Percentiles rank a stretch among this genome's conserved stretches.
These are phyloP conservation scores for Megalopta genalis DNA, from an alignment of 1,140 invertebrate genomes.

Conservation along the genomic window DNA sequence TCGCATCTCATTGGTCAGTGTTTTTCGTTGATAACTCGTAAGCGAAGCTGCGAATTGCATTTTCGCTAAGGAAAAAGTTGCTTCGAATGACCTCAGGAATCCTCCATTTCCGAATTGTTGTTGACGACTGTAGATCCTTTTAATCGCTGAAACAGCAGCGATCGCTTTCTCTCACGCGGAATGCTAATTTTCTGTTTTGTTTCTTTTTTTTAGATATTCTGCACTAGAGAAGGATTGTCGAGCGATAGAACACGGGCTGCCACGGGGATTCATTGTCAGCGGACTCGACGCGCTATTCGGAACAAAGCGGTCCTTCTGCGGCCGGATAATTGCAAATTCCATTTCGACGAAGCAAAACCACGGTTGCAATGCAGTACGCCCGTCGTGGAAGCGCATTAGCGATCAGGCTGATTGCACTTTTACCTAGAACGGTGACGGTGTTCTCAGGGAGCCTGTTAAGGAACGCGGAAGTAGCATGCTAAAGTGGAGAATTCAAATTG, in stretches of 20 bases:
- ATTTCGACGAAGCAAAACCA: slow-evolving; percentile 57
- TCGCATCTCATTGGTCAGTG: too few species aligned
- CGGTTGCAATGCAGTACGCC: slow-evolving; percentile 35
- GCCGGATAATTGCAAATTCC: slow-evolving; percentile 65
- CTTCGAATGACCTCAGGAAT: too few species aligned
- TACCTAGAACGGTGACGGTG: slow-evolving; percentile 26
- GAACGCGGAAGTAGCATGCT: slow-evolving; percentile 30
- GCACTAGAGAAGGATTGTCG: not conserved
- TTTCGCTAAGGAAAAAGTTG: too few species aligned
- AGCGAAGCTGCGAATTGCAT: too few species aligned
- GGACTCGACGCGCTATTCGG: slow-evolving; percentile 34
- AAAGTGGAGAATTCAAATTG: slow-evolving; percentile 39
- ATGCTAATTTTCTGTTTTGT: slow-evolving; percentile 11
- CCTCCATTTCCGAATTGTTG: too few species aligned
- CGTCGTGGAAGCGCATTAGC: slow-evolving; percentile 57
- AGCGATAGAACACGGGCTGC: not conserved
- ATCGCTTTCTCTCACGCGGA: not conserved
- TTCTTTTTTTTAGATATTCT: slow-evolving; percentile 16
- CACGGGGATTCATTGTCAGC: slow-evolving; percentile 26
- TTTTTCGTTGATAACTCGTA: too few species aligned
- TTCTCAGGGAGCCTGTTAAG: slow-evolving; percentile 38
- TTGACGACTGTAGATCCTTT: too few species aligned
- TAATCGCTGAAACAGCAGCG: not conserved
- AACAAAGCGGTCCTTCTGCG: slow-evolving; percentile 40
- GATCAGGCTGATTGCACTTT: slow-evolving; percentile 62